A percentile compares a stretch with the other conserved stretches of the same genome.
phyloP scores from a whole-genome alignment of 2,113 vertebrate species.

The Microtus richardsoni region DNA sequence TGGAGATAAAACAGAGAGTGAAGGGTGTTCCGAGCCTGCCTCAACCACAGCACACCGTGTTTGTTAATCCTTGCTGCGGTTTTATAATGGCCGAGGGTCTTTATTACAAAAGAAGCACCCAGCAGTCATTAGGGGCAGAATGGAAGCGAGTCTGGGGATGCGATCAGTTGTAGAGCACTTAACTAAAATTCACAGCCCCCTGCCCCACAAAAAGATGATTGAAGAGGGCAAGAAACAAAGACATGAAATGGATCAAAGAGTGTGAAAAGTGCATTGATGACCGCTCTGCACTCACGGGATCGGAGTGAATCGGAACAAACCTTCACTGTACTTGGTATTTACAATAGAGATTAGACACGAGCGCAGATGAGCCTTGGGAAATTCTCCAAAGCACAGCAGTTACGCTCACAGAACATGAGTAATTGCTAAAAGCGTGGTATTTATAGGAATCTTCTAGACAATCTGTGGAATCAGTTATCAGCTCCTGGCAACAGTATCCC shows the following conservation, averaged over 20 bases:
- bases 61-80: not conserved
- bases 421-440: not conserved
- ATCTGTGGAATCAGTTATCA: not conserved
- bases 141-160: not conserved
- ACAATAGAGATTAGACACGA: not conserved
- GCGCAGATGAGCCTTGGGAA: not conserved
- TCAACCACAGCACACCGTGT: rapidly evolving
- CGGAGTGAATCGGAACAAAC: not conserved
- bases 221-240: not conserved
- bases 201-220: too few relatives aligned
- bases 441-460: not conserved
- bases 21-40: not conserved
- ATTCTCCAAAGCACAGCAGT: not conserved
- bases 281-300: rapidly evolving
- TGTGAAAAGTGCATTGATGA: rapidly evolving
- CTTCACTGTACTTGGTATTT: too few relatives aligned
- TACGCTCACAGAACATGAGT: not conserved
- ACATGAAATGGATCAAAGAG: too few relatives aligned
- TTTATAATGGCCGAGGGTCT: not conserved
- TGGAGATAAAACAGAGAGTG: rapidly evolving
- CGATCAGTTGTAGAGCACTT: not conserved
- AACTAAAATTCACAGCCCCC: not conserved
- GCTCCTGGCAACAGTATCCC: not conserved
- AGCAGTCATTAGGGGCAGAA: not conserved
- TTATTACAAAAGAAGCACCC: not conserved